Base-by-base conservation (phyloP, 2,888 invertebrate genomes). In the Pterobdella sp. region DNA sequence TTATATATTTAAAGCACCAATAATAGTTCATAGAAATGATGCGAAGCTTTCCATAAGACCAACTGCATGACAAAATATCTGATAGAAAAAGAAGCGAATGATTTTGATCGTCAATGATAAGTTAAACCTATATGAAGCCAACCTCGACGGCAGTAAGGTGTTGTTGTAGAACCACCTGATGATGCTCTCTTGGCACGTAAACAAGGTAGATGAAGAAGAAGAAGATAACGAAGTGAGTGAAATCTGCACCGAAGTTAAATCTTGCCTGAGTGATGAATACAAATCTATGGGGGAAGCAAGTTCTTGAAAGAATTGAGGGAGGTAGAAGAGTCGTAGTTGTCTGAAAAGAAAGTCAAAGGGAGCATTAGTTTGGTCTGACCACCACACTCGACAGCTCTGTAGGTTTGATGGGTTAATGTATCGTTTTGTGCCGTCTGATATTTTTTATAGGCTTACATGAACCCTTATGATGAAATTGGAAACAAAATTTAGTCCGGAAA, bases 111-210 rank as follows among this genome's bases (percentile, higher is more conserved):
- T n/a, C n/a, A n/a, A n/a, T n/a, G n/a, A n/a, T n/a, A n/a, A n/a
- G n/a, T n/a, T n/a, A n/a, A n/a, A n/a, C n/a, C n/a, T n/a, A n/a
- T n/a, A n/a, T n/a, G n/a, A n/a, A n/a, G n/a, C n/a, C n/a, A 22
- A 56, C 60, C 56, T 73, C 35, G 14, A 35, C 7, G 52, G 63
- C 31, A 49, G 26, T n/a, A 63, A 70, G 14, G 67, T 66, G 52
- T 70, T 75, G 63, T 52, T 90, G 0, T 91, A 90, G 31, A 94
- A 87, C 94, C 94, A 94, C 83, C 92, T 91, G 76, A 94, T 90
- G 49, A 94, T 86, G 4, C 89, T 90, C 56, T 94, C 93, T 78
- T 93, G 88, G 80, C 92, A 93, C 65, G 87, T 81, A 85, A 82
- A 87, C 88, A 84, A 64, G 1, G 71, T 74, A 3, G 72, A 35